A percentile compares a stretch with the other conserved stretches of the same genome.
Evolutionary conservation across 1,140 invertebrate species (phyloP).

Genomic region (Trypoxylus dichotomus): DNA sequence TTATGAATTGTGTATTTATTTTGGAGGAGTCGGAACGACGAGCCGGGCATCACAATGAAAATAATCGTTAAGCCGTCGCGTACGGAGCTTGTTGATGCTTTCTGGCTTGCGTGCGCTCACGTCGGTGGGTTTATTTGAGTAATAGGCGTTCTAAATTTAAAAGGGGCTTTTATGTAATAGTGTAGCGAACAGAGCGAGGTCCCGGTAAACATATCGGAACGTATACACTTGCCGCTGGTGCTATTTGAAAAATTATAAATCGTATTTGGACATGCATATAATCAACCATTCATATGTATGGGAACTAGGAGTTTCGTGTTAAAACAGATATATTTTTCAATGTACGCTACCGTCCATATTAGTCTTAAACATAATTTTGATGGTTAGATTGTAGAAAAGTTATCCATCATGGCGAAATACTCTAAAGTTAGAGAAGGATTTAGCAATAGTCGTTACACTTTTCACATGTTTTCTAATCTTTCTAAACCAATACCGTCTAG

Average conservation of each 20-base stretch:
- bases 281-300: too few relatives aligned
- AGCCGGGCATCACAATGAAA: not conserved
- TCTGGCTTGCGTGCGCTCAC: not conserved
- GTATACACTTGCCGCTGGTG: not conserved
- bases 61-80: not conserved
- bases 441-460: too few relatives aligned
- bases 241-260: not conserved
- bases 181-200: not conserved
- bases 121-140: not conserved
- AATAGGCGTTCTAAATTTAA: conserved; percentile 3
- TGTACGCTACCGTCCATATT: too few relatives aligned
- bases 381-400: too few relatives aligned
- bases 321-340: too few relatives aligned
- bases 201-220: not conserved
- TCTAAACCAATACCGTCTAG: too few relatives aligned
- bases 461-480: too few relatives aligned
- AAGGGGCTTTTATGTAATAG: not conserved
- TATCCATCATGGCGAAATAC: too few relatives aligned
- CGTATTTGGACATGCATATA: not conserved
- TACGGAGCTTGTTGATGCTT: not conserved
- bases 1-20: not conserved
- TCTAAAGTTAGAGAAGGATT: too few relatives aligned
- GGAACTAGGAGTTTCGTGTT: too few relatives aligned
- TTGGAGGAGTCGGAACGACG: not conserved
- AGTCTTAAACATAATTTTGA: too few relatives aligned